These are phyloP conservation scores for Osmoderma eremita DNA, from an alignment of 2,888 invertebrate genomes.

Conservation along the genomic window DNA sequence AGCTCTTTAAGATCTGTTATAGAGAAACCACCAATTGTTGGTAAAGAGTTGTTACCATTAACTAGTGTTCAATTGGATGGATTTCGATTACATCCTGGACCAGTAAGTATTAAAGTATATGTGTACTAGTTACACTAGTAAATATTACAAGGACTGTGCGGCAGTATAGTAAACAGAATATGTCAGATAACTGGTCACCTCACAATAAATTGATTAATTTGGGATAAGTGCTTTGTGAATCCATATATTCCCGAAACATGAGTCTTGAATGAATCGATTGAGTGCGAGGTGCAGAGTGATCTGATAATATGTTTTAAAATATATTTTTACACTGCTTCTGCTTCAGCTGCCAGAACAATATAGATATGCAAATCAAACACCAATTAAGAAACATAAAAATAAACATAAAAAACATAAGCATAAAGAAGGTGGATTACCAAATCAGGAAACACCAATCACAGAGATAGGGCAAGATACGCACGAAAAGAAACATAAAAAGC, in stretches of 20 bases:
- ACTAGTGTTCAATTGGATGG: constrained; percentile 90
- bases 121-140: no score
- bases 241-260: no score
- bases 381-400: constrained; percentile 93
- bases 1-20: constrained; percentile 93
- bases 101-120: constrained; percentile 64
- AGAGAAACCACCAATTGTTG: constrained; percentile 93
- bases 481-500: constrained; percentile 95
- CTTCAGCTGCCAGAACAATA: constrained; percentile 91
- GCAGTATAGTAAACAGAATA: no score
- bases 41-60: constrained; percentile 87
- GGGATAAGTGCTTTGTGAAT: no score
- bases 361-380: constrained; percentile 89
- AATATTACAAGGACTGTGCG: no score
- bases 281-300: no score
- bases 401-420: constrained; percentile 96
- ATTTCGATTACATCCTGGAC: constrained; percentile 94
- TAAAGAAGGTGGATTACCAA: constrained; percentile 83
- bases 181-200: no score
- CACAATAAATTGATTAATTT: no score
- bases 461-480: constrained; percentile 78
- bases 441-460: constrained; percentile 79
- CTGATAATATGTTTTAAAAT: no score
- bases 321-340: constrained; percentile 9
- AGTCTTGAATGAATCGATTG: no score